These are phyloP conservation scores for Crocuta crocuta DNA, from an alignment of 2,113 vertebrate genomes.

Conservation along the genomic window DNA sequence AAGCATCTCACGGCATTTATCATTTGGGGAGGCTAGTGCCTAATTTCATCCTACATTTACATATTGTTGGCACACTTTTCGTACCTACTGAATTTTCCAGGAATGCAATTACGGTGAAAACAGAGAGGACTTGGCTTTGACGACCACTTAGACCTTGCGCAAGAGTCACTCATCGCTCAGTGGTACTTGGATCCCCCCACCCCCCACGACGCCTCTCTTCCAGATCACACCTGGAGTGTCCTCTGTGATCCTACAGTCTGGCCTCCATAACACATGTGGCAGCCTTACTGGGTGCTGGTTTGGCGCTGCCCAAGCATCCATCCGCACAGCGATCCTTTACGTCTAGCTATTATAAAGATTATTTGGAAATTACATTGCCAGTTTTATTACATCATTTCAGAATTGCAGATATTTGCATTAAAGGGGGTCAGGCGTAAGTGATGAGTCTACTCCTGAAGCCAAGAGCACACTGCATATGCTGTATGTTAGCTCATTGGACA, in stretches of 20 bases:
- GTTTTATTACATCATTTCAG: background rate
- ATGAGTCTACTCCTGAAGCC: no score
- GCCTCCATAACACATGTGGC: rapidly evolving
- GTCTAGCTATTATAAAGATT: background rate
- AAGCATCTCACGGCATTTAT: no score
- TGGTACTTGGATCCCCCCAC: background rate
- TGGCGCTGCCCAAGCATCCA: background rate
- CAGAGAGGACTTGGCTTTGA: background rate
- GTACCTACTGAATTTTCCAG: background rate
- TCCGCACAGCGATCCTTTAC: background rate
- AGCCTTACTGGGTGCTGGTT: background rate
- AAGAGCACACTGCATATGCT: no score
- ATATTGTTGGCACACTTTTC: background rate
- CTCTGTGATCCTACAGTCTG: rapidly evolving
- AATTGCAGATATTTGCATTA: background rate
- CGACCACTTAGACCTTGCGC: background rate
- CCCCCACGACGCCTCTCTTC: background rate
- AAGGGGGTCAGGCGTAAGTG: background rate
- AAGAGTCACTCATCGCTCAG: background rate
- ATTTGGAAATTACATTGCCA: background rate
- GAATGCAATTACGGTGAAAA: no score
- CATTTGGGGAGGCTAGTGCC: background rate
- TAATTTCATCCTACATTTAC: background rate
- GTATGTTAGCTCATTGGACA: no score
- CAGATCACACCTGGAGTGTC: background rate